A percentile compares a stretch with the other conserved stretches of the same genome.
phyloP scores from a whole-genome alignment of 1,140 invertebrate species.

The Lordiphosa mommai region DNA sequence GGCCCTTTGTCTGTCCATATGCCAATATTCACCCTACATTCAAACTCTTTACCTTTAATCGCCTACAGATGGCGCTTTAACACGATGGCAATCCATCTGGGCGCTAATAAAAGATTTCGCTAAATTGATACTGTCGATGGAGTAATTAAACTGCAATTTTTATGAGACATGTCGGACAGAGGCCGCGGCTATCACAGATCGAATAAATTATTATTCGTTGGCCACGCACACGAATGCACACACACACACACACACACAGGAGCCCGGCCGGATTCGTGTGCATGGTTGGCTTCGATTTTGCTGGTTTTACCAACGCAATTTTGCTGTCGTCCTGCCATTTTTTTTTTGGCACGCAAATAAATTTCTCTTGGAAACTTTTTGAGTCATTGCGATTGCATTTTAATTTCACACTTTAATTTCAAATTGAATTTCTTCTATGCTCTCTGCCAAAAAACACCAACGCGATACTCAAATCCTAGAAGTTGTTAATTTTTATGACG shows the following conservation, averaged over 20 bases:
- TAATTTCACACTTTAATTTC: conserved; percentile 28
- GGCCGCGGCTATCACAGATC: conserved; percentile 73
- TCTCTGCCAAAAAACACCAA: conserved; percentile 1
- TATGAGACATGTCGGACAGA: conserved; percentile 79
- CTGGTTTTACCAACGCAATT: conserved; percentile 60
- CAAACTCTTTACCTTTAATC: conserved; percentile 42
- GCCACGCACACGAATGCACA: conserved; percentile 25
- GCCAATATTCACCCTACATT: background rate
- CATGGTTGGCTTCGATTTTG: conserved; percentile 34
- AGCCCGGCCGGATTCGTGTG: conserved; percentile 35
- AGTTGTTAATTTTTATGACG: conserved; percentile 79
- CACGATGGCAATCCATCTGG: conserved; percentile 75
- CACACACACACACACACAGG: conserved; percentile 5
- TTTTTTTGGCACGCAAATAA: conserved; percentile 37
- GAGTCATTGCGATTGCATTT: conserved; percentile 28
- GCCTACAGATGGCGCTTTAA: conserved; percentile 75
- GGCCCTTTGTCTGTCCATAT: background rate
- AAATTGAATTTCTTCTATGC: conserved; percentile 23
- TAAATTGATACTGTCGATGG: conserved; percentile 79
- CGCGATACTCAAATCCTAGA: conserved; percentile 34
- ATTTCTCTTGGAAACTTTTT: conserved; percentile 22
- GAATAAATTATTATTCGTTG: conserved; percentile 75
- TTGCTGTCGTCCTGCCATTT: conserved; percentile 25
- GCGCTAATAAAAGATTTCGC: conserved; percentile 77
- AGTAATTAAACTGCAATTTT: conserved; percentile 80